Conservation (phyloP, 2,113 vertebrate genomes). For the Tiliqua scincoides region DNA sequence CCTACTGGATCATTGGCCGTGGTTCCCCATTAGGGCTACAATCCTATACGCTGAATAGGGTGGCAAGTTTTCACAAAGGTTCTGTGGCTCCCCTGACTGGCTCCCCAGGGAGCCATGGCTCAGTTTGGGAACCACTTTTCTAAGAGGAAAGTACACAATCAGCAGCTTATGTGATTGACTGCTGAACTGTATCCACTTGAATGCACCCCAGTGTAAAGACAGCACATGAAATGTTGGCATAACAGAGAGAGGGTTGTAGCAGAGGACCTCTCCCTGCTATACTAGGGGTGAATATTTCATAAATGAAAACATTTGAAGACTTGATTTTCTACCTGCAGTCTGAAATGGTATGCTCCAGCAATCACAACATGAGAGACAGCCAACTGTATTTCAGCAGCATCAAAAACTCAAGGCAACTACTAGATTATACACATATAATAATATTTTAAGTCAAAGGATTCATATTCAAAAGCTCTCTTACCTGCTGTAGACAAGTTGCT, state of each 20-base stretch:
- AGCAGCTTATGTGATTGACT: background rate
- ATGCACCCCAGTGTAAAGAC: too few species aligned
- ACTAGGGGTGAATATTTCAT: background rate
- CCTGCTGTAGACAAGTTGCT: slow-evolving; percentile 76
- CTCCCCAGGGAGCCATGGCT: too few species aligned
- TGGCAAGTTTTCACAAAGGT: too few species aligned
- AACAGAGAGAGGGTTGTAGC: background rate
- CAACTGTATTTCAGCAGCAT: too few species aligned
- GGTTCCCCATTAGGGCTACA: too few species aligned
- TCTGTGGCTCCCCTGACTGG: too few species aligned
- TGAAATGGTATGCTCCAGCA: background rate
- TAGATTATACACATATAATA: too few species aligned
- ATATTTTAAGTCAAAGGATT: background rate
- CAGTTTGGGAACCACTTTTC: too few species aligned
- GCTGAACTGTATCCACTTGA: background rate
- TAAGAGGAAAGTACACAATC: background rate
- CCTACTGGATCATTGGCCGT: too few species aligned
- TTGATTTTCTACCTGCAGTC: background rate
- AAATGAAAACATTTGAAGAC: background rate
- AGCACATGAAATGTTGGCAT: background rate
- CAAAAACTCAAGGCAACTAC: background rate
- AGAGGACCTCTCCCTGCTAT: background rate
- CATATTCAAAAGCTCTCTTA: slow-evolving; percentile 43
- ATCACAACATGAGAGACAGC: background rate
- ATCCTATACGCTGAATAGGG: too few species aligned